Base-by-base conservation (phyloP, 2,113 vertebrate genomes). In the Lynx canadensis region DNA sequence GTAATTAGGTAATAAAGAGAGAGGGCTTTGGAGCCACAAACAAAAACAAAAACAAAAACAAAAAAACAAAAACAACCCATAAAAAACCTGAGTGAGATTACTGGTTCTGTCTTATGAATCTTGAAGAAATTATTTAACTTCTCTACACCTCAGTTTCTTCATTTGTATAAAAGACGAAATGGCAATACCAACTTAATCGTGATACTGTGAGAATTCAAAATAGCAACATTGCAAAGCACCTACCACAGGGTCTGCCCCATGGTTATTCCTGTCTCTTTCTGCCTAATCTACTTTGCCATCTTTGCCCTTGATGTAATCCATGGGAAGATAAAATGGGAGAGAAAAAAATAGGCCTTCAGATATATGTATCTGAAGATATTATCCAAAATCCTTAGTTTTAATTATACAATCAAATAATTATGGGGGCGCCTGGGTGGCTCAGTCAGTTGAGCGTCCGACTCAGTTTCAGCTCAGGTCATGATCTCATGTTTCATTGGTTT, bases 351-450 rank as follows among this genome's bases (percentile, higher is more conserved):
- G 41, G 23, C 33, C 14, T 31, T 79, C 25, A 84, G 13, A 57
- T 60, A 73, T 73, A 73, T 73, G 36, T 73, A 89, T 33, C 48
- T 38, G 16, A 81, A 90, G 79, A 90, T 90, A 93, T 86, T 74
- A 95, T 38, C 27, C 57, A 25, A 48, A 91, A 90, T 93, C 38
- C 36, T 76, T 88, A 52, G 31, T 31, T 92, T 97, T 92, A 91
- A 76, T 89, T 94, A 65, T 79, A 84, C 2, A 85, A 88, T 94
- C 60, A 91, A 90, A 74, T 89, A 15, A 79, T 71, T 45, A 45
- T 45, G 45, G 45, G 45, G 45, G 45, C 45, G 45, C 45, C 45
- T 45, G 45, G 45, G 45, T 45, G 45, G 45, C 45, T 45, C 45
- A 45, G 45, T 45, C 45, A 45, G 45, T 9, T 45, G 45, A 45